phyloP scores from a whole-genome alignment of 1,140 invertebrate species.

The Campoletis sonorensis region DNA sequence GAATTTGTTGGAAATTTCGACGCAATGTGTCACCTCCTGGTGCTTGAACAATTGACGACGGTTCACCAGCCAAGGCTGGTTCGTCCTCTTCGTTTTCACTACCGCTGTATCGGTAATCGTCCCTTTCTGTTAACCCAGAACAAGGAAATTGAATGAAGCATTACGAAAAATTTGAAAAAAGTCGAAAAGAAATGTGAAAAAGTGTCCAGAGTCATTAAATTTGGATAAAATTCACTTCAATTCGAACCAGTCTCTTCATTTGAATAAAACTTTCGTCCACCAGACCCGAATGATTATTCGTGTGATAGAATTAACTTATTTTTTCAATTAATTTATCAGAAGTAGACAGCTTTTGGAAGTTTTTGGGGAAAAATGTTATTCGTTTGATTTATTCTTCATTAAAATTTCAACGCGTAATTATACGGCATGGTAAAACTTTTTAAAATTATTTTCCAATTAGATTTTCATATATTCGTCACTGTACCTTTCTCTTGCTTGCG shows the following conservation, averaged over 20 bases:
- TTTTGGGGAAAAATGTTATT: not conserved
- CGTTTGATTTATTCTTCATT: not conserved
- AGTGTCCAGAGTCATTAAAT: not conserved
- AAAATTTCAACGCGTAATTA: too few species aligned
- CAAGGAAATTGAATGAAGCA: slow-evolving; percentile 12
- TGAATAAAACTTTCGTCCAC: too few species aligned
- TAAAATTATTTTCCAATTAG: not conserved
- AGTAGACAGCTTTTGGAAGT: not conserved
- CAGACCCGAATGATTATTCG: too few species aligned
- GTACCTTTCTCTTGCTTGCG: slow-evolving; percentile 91
- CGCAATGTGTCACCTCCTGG: slow-evolving; percentile 93
- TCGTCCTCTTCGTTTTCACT: slow-evolving; percentile 94
- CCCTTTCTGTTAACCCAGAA: slow-evolving; percentile 77
- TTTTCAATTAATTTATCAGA: too few species aligned
- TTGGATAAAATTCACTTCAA: too few species aligned
- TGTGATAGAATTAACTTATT: too few species aligned
- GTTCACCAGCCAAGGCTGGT: slow-evolving; percentile 88
- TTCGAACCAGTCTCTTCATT: too few species aligned
- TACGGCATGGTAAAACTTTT: too few species aligned
- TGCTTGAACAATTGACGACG: slow-evolving; percentile 92
- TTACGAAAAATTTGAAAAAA: slow-evolving; percentile 27
- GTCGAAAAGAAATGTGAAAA: not conserved
- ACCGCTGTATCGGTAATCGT: slow-evolving; percentile 90
- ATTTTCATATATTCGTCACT: slow-evolving; percentile 10
- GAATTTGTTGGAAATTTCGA: slow-evolving; percentile 98